Percentiles rank a stretch among this genome's conserved stretches.
phyloP scores from a whole-genome alignment of 2,113 vertebrate genomes.

The Anhinga rufa region DNA sequence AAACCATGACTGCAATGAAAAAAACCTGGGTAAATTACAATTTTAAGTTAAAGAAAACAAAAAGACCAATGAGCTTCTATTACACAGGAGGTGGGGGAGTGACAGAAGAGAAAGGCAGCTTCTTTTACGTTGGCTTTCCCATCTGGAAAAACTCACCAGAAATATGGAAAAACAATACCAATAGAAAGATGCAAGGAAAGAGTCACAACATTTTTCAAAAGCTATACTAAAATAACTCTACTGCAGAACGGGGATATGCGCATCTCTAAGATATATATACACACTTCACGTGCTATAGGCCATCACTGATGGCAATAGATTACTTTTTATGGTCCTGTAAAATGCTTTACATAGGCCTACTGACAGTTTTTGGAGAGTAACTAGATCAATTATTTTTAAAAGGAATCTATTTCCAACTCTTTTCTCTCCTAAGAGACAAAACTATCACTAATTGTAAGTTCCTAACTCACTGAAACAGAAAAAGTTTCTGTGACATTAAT shows the following conservation, averaged over 20 bases:
- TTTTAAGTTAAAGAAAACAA: not conserved
- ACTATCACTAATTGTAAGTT: not conserved
- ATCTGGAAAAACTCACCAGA: not conserved
- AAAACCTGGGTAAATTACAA: not conserved
- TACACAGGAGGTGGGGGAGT: accelerated
- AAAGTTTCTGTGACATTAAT: not conserved
- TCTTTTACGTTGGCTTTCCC: not conserved
- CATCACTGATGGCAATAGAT: not conserved
- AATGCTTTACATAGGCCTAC: not conserved
- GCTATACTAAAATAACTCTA: not conserved
- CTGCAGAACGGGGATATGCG: not conserved
- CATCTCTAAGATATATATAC: not conserved
- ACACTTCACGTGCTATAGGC: not conserved
- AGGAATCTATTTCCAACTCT: not conserved
- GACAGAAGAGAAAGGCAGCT: not conserved
- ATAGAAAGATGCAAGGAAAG: not conserved
- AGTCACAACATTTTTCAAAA: not conserved
- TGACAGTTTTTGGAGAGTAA: not conserved
- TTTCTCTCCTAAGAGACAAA: not conserved
- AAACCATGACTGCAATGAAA: not conserved
- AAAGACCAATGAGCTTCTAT: not conserved
- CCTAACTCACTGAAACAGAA: not conserved
- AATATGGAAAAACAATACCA: not conserved
- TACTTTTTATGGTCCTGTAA: not conserved
- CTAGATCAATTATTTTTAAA: not conserved